Base-by-base conservation (phyloP, 2,888 invertebrate species). In the Penaeus monodon region DNA sequence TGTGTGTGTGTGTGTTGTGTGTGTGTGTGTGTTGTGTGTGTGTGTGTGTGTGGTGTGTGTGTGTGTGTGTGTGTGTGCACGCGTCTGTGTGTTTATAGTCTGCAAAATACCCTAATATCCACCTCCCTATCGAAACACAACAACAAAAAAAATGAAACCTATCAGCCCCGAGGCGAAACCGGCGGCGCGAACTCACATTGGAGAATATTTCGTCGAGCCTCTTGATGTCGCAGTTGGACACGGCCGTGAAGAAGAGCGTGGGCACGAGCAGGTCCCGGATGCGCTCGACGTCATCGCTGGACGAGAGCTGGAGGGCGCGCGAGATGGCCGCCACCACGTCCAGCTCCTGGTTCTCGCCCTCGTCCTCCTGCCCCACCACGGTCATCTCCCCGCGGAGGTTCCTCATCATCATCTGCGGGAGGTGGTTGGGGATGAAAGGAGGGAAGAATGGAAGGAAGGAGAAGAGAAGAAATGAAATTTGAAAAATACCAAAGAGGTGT, bases 351-450 rank as follows among this genome's bases (percentile, higher is more conserved):
- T 44, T 33, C 6, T 81, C 84, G 8, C 64, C 68, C 0, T 88
- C 82, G 33, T 88, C 84, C 49, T 88, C 86, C 65, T 91, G 90
- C 27, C 90, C 89, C 57, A 90, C 85, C 0, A 93, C 92, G 0
- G 96, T 96, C 90, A 97, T 92, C 92, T 97, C 97, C 1, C 97
- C 97, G 79, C 97, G 94, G 64, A 97, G 93, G 92, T 95, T 96
- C 0, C 94, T 94, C 89, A 94, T 94, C 94, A 97, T 95, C 95
- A 96, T 95, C 95, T 96, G 92, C n/a, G 57, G 57, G 17, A 12
- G 17, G 57, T 10, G 57, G 14, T 17, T 57, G 57, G 14, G 57
- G 57, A 20, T 57, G 44, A 44, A 10, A 10, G 44, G 10, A 44
- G 10, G 8, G 44, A 44, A 44, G 44, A 44, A 44, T 1, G 8